Base-by-base conservation (phyloP, 2,113 vertebrate species). In the Ptilonorhynchus violaceus region DNA sequence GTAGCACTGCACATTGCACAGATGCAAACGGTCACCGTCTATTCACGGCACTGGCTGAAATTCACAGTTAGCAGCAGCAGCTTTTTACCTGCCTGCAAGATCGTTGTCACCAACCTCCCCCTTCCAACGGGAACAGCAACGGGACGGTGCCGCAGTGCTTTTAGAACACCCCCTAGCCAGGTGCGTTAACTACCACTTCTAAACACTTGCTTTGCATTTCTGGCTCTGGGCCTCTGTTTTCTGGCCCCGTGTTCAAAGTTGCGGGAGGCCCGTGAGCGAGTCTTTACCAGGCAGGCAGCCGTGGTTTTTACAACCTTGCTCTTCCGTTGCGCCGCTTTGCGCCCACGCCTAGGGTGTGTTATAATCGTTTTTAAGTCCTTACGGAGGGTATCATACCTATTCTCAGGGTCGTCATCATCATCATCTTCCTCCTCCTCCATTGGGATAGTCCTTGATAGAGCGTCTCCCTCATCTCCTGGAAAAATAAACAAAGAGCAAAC, bases 351-450 rank as follows among this genome's bases (percentile, higher is more conserved):
- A 98, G 97, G 97, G 93, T 98, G 98, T 98, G 98, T 98, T 98
- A 98, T 98, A 98, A 98, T 97, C 96, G 98, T 96, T 97, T 97
- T 97, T 92, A 97, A 87, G 97, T 98, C 98, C 97, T 97, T 98
- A 98, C 30, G 97, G 98, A 98, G 98, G 98, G 97, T 99, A 99
- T 98, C 99, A 98, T 99, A 99, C 99, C 99, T 99, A 98, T 99
- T 99, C 98, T 99, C 99, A 69, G 99, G 99, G 98, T 99, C 99
- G 95, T 99, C 99, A 46, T 99, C 98, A 66, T 98, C 99, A 63
- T 99, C 98, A 59, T 98, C 99, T 35, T 99, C 99, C 21, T 99
- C 98, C 49, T 98, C 98, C 93, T 98, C 97, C 96, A 98, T 94
- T 97, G 96, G 98, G 88, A 97, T 95, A 92, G 96, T 83, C 53